Evolutionary conservation across 2,113 vertebrate species (phyloP).

Genomic region (Microcebus ravelobensis): DNA sequence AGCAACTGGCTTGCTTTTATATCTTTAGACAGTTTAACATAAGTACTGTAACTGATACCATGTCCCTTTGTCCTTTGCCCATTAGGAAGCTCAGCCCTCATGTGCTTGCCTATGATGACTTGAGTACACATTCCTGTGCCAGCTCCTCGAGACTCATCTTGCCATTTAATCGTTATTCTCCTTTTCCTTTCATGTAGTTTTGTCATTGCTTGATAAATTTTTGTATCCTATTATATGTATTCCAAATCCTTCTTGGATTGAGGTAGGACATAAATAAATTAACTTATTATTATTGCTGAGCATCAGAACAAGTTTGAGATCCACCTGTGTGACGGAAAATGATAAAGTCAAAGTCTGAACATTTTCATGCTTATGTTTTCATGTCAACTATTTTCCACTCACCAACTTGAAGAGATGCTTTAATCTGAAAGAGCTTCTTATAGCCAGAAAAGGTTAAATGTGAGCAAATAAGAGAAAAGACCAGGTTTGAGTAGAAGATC

Average conservation of each 20-base stretch:
- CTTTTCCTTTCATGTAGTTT: slow-evolving; percentile 24
- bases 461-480: slow-evolving; percentile 27
- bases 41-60: neutral
- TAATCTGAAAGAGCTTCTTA: slow-evolving; percentile 9
- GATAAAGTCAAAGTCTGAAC: neutral
- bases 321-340: neutral
- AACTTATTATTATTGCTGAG: neutral
- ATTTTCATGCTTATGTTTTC: neutral
- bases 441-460: slow-evolving; percentile 20
- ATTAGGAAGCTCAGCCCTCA: neutral
- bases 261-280: neutral
- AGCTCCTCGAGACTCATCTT: neutral
- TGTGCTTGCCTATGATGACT: neutral
- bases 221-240: neutral
- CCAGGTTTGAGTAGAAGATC: neutral
- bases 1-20: neutral
- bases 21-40: neutral
- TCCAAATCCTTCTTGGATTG: neutral
- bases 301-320: neutral
- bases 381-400: neutral
- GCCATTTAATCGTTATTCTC: neutral
- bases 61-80: slow-evolving; percentile 23
- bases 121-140: neutral
- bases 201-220: neutral
- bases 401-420: neutral